Evolutionary conservation across 2,113 vertebrate genomes (phyloP).

Genomic region (Anguilla rostrata): DNA sequence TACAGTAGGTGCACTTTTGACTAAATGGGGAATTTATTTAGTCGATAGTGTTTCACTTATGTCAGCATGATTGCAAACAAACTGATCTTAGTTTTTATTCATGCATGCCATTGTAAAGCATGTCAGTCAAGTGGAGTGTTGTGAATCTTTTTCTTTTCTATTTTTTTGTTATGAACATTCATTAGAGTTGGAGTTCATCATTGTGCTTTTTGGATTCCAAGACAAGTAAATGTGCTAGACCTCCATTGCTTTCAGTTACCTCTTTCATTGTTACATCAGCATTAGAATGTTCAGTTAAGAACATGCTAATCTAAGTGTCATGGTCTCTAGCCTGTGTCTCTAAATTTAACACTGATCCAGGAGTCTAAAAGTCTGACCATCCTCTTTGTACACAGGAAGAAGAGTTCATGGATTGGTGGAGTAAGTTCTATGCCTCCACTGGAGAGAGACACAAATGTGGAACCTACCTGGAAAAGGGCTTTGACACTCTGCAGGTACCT

Average conservation of each 20-base stretch:
- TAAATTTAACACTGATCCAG: neutral
- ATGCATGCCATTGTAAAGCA: neutral
- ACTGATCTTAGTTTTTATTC: neutral
- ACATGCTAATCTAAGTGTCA: no score
- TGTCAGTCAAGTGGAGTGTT: neutral
- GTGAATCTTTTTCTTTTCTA: neutral
- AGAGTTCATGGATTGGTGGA: conserved; percentile 97
- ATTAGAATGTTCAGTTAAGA: no score
- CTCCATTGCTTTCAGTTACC: no score
- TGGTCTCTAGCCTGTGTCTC: no score
- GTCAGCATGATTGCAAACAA: neutral
- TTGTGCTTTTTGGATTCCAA: no score
- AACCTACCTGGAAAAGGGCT: conserved; percentile 85
- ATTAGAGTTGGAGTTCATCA: no score
- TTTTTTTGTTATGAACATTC: no score
- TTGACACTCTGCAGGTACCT: conserved; percentile 86
- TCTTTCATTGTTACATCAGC: no score
- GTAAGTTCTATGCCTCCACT: conserved; percentile 89
- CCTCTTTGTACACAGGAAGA: conserved; percentile 74
- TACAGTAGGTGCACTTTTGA: no score
- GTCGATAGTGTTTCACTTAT: neutral
- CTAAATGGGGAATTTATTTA: no score
- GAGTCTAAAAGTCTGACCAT: neutral
- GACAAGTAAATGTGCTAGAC: no score
- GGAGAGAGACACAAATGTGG: conserved; percentile 89